Evolutionary conservation across 2,113 vertebrate genomes (phyloP).

Genomic region (Apodemus speciosus): DNA sequence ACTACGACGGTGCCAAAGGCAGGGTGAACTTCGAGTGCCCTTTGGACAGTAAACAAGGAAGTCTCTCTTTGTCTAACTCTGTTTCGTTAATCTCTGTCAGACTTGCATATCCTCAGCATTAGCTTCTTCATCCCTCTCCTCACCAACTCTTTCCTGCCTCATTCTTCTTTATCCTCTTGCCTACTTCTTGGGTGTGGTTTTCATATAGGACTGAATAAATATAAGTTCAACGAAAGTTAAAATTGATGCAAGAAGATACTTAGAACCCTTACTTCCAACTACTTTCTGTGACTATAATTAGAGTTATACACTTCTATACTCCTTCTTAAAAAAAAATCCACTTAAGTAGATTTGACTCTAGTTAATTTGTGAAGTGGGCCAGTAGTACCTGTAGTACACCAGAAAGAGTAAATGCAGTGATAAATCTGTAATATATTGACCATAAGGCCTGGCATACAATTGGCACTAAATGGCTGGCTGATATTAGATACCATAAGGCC

Average conservation of each 20-base stretch:
- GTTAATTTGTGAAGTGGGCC: neutral
- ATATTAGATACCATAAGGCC: neutral
- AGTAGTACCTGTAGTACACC: neutral
- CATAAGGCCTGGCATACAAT: neutral
- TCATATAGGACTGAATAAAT: neutral
- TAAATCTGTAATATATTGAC: neutral
- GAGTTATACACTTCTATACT: neutral
- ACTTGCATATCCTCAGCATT: neutral
- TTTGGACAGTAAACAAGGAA: slow-evolving; percentile 48
- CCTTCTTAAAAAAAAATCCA: neutral
- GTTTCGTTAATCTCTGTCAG: slow-evolving; percentile 37
- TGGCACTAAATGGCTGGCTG: neutral
- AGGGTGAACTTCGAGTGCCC: slow-evolving; percentile 44
- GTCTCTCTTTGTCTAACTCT: slow-evolving; percentile 30
- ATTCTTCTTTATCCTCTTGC: neutral
- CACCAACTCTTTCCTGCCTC: neutral
- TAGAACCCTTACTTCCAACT: neutral
- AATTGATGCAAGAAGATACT: neutral
- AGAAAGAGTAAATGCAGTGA: slow-evolving; percentile 5
- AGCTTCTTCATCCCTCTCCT: neutral
- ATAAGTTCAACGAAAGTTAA: slow-evolving; percentile 35
- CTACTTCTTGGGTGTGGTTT: neutral
- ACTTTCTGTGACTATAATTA: neutral
- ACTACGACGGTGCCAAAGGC: neutral
- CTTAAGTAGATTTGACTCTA: slow-evolving; percentile 22